These are phyloP conservation scores for Girardia tigrina DNA, from an alignment of 2,888 invertebrate species.

Conservation along the genomic window DNA sequence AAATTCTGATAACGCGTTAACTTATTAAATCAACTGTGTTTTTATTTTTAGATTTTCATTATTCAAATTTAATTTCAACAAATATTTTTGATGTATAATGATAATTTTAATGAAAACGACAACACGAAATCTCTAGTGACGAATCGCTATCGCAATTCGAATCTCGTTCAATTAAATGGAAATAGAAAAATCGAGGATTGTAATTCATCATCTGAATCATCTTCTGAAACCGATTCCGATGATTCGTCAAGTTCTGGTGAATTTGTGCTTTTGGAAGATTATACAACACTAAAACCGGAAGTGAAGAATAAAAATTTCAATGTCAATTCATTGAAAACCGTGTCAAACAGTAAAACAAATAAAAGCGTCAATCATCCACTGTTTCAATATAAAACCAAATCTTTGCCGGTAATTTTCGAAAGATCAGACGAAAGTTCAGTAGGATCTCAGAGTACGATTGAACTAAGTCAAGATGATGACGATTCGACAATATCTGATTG, in stretches of 20 bases:
- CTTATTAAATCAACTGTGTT: too few relatives aligned
- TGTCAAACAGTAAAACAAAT: background rate
- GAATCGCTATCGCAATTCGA: background rate
- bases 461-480: background rate
- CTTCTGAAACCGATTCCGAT: background rate
- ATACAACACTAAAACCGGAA: background rate
- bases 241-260: background rate
- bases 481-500: background rate
- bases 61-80: too few relatives aligned
- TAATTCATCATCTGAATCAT: background rate
- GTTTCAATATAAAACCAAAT: background rate
- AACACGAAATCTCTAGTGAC: background rate
- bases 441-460: background rate
- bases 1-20: too few relatives aligned
- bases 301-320: background rate
- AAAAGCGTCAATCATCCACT: background rate
- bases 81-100: too few relatives aligned
- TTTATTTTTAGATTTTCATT: too few relatives aligned
- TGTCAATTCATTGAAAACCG: background rate
- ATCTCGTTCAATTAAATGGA: background rate
- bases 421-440: slow-evolving; percentile 19
- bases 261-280: slow-evolving; percentile 1
- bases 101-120: background rate
- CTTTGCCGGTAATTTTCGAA: background rate
- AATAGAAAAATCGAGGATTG: background rate